Evolutionary conservation across 2,113 vertebrate species (phyloP), one percentile per base, ranked within the genome.

Genomic region (Laterallus jamaicensis): DNA sequence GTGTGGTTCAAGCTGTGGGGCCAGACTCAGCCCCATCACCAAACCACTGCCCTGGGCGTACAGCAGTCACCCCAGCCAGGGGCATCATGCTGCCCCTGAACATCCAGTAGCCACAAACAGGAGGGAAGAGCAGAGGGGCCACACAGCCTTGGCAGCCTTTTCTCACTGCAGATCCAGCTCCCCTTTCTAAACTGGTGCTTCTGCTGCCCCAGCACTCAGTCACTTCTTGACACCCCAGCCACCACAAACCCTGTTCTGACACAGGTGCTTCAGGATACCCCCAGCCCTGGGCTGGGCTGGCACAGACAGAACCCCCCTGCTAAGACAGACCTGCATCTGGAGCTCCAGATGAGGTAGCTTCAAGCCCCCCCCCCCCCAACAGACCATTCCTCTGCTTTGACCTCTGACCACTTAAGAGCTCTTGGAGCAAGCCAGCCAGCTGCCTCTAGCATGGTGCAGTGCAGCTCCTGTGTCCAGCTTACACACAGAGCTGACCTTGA

Each of bases 401-500:
- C 21, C 56, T 50, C 79, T 76, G 60, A 7, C 6, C 6, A 22
- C 19, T 70, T 66, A 85, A 32, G 32, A 67, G 60, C 47, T 88
- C 71, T 49, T 20, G 63, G 63, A 68, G 49, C 32, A 79, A 5
- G 31, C 21, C 75, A 74, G 37, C 31, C 19, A 15, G 69, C 50
- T 59, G 37, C 63, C 39, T 12, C 39, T 26, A 63, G 19, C 32
- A 42, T 13, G 49, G 4, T 9, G 54, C 31, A 11, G 19, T 10
- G 39, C 59, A 69, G 55, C 50, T 84, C 60, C 73, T 42, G 62
- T n/a, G n/a, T n/a, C n/a, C 70, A 90, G 56, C 47, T 64, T 49
- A 16, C 11, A 18, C 11, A 2, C 1, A 0, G 7, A 12, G 44
- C 19, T 0, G 1, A 28, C 6, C 44, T 29, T 11, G 18, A 6